Percentiles rank a stretch among this genome's conserved stretches.
Conservation (phyloP, 1,140 invertebrate genomes). For the Achatina immaculata region DNA sequence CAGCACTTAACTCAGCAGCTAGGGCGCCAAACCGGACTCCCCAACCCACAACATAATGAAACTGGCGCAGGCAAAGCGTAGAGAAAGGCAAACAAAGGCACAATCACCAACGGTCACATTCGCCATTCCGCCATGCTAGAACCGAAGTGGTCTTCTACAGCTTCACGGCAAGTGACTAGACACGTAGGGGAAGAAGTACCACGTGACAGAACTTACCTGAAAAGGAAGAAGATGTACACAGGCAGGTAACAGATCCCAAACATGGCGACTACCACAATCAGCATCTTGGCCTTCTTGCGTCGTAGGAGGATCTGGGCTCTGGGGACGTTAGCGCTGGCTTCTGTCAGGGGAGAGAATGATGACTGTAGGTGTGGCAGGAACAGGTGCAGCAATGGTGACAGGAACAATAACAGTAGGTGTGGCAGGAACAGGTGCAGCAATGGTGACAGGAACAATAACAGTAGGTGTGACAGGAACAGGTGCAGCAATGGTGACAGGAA, state of each 20-base stretch:
- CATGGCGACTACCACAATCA: conserved; percentile 88
- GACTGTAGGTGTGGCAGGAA: not conserved
- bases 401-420: not conserved
- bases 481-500: conserved; percentile 17
- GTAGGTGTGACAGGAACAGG: not conserved
- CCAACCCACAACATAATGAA: no score
- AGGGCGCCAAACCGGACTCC: no score
- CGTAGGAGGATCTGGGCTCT: conserved; percentile 80
- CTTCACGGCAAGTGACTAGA: no score
- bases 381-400: not conserved
- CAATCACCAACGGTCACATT: no score
- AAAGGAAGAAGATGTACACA: conserved; percentile 80
- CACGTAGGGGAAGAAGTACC: no score
- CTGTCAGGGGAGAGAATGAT: conserved; percentile 6
- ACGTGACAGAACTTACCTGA: conserved; percentile 36
- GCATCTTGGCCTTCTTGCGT: conserved; percentile 90
- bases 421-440: not conserved
- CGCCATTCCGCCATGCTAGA: no score
- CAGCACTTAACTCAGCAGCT: no score
- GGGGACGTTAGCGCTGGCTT: conserved; percentile 43
- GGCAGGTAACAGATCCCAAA: conserved; percentile 92
- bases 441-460: not conserved
- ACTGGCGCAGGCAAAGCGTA: no score
- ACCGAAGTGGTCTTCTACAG: no score
- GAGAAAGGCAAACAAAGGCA: no score